Conservation (phyloP, 2,797 vertebrate genomes). For the Austrolebias charrua region DNA sequence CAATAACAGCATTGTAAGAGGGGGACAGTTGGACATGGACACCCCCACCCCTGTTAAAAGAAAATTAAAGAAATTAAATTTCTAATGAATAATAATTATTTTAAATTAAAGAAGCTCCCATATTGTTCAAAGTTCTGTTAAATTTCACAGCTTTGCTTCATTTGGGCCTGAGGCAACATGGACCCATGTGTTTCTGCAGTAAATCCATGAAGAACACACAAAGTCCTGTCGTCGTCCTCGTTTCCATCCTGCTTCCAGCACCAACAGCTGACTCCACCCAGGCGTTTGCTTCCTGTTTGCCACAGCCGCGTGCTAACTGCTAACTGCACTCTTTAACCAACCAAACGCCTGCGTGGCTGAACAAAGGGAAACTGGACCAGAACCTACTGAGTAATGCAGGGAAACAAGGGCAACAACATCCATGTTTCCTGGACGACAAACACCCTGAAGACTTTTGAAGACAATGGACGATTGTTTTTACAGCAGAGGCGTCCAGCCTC, state of each 20-base stretch:
- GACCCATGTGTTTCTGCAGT: slow-evolving; percentile 69
- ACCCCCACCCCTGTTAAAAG: too few species aligned
- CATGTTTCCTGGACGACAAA: slow-evolving; percentile 57
- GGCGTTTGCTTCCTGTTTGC: slow-evolving; percentile 36
- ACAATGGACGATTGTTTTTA: slow-evolving; percentile 61
- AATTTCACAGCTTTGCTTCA: slow-evolving; percentile 38
- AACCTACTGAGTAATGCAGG: slow-evolving; percentile 17
- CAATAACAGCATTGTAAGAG: too few species aligned
- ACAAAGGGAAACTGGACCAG: slow-evolving; percentile 2
- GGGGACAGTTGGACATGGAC: too few species aligned
- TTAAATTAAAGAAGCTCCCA: neutral
- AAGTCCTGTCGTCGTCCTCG: slow-evolving; percentile 7
- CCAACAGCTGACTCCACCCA: slow-evolving; percentile 61
- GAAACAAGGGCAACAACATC: slow-evolving; percentile 41
- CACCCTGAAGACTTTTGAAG: slow-evolving; percentile 41
- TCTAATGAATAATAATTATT: too few species aligned
- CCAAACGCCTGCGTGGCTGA: slow-evolving; percentile 38
- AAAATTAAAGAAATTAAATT: too few species aligned
- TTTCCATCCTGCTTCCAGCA: slow-evolving; percentile 18
- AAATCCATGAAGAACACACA: slow-evolving; percentile 29
- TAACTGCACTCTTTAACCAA: slow-evolving; percentile 44
- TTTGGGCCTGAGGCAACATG: slow-evolving; percentile 50
- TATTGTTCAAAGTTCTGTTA: slow-evolving; percentile 26
- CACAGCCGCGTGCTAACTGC: slow-evolving; percentile 42
- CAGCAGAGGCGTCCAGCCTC: slow-evolving; percentile 12